phyloP scores from a whole-genome alignment of 2,888 invertebrate genomes.

The Lacanobia wlatinum region DNA sequence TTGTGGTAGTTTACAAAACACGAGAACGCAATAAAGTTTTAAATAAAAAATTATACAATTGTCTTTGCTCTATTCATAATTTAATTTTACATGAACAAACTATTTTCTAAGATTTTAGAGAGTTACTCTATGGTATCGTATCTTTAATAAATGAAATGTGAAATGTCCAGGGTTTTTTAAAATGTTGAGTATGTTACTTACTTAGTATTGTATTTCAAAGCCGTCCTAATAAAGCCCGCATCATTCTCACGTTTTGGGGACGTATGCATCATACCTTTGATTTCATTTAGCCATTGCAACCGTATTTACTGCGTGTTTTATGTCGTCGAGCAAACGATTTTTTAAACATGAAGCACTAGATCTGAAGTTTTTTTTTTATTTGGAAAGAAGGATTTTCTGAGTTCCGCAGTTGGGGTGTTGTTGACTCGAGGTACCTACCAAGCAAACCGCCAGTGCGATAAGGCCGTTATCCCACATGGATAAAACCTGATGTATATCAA shows the following conservation, averaged over 20 bases:
- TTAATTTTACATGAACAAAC: slow-evolving; percentile 33
- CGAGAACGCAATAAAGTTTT: not conserved
- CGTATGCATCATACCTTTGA: not conserved
- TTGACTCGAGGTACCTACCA: too few species aligned
- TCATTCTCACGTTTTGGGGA: slow-evolving; percentile 7
- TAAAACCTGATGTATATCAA: too few species aligned
- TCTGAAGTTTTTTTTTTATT: too few species aligned
- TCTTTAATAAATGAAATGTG: not conserved
- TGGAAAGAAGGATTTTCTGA: too few species aligned
- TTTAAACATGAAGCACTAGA: too few species aligned
- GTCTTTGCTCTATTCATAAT: slow-evolving; percentile 18
- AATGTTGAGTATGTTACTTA: slow-evolving; percentile 21
- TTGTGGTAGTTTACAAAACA: slow-evolving; percentile 29
- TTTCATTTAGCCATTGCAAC: too few species aligned
- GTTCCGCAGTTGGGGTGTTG: too few species aligned
- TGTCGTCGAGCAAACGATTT: too few species aligned
- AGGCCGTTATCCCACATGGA: too few species aligned
- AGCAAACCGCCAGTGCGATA: too few species aligned
- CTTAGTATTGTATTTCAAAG: slow-evolving; percentile 5
- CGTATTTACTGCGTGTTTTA: too few species aligned
- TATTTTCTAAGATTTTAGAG: slow-evolving; percentile 35
- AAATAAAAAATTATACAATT: slow-evolving; percentile 38
- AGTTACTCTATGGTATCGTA: not conserved
- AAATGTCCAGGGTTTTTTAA: slow-evolving; percentile 15
- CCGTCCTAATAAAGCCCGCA: not conserved